Percentiles rank a stretch among this genome's conserved stretches.
Evolutionary conservation across 2,797 vertebrate genomes (phyloP).

Genomic region (Poeciliopsis infans): DNA sequence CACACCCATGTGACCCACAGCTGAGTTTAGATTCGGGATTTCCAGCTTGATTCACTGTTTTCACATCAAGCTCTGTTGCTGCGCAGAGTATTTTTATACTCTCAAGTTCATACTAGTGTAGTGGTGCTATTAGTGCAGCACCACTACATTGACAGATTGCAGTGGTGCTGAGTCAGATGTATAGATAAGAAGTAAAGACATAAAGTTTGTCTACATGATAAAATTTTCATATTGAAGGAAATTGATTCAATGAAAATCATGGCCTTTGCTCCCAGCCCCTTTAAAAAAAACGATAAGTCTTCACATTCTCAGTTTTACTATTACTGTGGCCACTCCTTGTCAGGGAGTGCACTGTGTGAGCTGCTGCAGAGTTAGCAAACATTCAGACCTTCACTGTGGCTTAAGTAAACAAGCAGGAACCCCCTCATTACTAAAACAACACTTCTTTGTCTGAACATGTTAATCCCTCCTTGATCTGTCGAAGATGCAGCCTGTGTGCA

Average conservation of each 20-base stretch:
- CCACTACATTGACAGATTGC: not conserved
- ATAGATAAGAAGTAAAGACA: not conserved
- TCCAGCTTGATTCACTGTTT: slow-evolving; percentile 28
- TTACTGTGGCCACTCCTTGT: not conserved
- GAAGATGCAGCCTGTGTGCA: too few species aligned
- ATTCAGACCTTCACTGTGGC: slow-evolving; percentile 1
- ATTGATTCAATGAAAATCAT: not conserved
- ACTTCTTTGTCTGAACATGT: not conserved
- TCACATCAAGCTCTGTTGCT: not conserved
- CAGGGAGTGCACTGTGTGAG: slow-evolving; percentile 6
- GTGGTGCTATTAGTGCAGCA: not conserved
- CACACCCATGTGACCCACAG: slow-evolving; percentile 57
- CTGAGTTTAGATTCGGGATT: slow-evolving; percentile 18
- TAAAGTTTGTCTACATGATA: not conserved
- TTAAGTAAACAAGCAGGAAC: slow-evolving; percentile 12
- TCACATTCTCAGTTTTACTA: not conserved
- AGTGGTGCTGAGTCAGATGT: not conserved
- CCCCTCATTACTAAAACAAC: slow-evolving; percentile 17
- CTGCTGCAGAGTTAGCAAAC: slow-evolving; percentile 5
- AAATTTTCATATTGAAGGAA: not conserved
- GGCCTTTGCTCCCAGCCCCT: not conserved
- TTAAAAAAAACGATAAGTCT: not conserved
- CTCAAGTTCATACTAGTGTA: not conserved
- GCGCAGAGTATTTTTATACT: not conserved
- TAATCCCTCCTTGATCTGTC: not conserved